Base-by-base conservation (phyloP, 2,797 vertebrate genomes). In the Aphelocoma californica region DNA sequence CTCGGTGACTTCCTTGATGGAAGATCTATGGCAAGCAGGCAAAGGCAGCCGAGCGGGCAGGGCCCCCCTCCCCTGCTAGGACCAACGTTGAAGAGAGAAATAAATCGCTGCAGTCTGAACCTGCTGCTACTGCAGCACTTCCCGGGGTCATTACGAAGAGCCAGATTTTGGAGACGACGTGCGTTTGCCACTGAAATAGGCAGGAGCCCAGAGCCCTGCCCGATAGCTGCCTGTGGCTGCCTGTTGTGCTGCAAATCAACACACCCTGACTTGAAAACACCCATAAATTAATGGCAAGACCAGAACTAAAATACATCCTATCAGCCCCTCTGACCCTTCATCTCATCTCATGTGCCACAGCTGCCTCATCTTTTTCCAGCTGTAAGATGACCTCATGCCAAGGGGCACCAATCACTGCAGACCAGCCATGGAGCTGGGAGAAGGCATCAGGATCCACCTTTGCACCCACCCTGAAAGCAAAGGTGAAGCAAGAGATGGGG, bases 111-210 rank as follows among this genome's bases (percentile, higher is more conserved):
- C 51, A 69, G 83, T 26, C 31, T 57, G 48, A 86, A 81, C 77
- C 73, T 74, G 82, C 93, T 86, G 88, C 78, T 67, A n/a, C 74
- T 4, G 14, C 92, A 93, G 86, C 69, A n/a, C 73, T 88, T 88
- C 50, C 45, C 32, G 4, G 77, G 67, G 47, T 73, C 16, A 0
- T 56, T 86, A 36, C 15, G 3, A 6, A 71, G 47, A 79, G 50
- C 24, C 74, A 51, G 51, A 38, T 45, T 91, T 73, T 0, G 0
- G 81, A 89, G 45, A 60, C 0, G 0, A 56, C 0, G 1, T 2
- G 3, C 0, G 0, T 81, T 72, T 65, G 67, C 51, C 7, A 2
- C 56, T 65, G 81, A 61, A 60, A 5, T 5, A 72, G 70, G 70
- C 61, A 60, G 53, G 28, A 64, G 34, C 62, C 72, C 17, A 0